These are phyloP conservation scores for Drosophila fungiperda DNA, from an alignment of 2,888 invertebrate genomes.

Conservation along the genomic window DNA sequence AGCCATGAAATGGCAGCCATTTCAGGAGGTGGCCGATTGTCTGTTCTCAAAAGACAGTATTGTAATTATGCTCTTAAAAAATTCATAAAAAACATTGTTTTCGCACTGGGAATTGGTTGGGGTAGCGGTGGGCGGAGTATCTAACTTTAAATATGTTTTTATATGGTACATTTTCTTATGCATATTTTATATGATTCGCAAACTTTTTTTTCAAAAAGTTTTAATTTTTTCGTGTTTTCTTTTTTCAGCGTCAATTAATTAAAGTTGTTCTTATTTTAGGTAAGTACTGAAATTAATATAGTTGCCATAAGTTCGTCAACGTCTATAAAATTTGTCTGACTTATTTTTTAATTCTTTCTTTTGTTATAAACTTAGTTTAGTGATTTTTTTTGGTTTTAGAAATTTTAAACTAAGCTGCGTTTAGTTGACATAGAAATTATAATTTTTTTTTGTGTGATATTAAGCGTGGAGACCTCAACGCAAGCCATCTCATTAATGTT, in stretches of 20 bases:
- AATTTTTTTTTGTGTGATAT: slow-evolving; percentile 19
- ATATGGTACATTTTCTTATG: slow-evolving; percentile 25
- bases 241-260: slow-evolving; percentile 40
- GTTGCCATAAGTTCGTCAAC: slow-evolving; percentile 9
- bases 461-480: slow-evolving; percentile 19
- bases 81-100: slow-evolving; percentile 51
- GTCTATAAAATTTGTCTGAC: background rate
- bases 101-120: background rate
- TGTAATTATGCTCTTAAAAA: slow-evolving; percentile 65
- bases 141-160: slow-evolving; percentile 26
- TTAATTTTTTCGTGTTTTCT: slow-evolving; percentile 5
- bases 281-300: slow-evolving; percentile 40
- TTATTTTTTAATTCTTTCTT: background rate
- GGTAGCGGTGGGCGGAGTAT: background rate
- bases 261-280: slow-evolving; percentile 33
- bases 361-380: background rate
- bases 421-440: slow-evolving; percentile 5
- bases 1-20: slow-evolving; percentile 61
- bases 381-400: background rate
- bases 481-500: slow-evolving; percentile 34
- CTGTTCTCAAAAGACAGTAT: slow-evolving; percentile 34
- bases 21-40: slow-evolving; percentile 36
- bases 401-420: background rate
- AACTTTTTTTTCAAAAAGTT: slow-evolving; percentile 35
- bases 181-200: slow-evolving; percentile 26